phyloP scores from a whole-genome alignment of 2,797 vertebrate species.

The Trichosurus vulpecula region DNA sequence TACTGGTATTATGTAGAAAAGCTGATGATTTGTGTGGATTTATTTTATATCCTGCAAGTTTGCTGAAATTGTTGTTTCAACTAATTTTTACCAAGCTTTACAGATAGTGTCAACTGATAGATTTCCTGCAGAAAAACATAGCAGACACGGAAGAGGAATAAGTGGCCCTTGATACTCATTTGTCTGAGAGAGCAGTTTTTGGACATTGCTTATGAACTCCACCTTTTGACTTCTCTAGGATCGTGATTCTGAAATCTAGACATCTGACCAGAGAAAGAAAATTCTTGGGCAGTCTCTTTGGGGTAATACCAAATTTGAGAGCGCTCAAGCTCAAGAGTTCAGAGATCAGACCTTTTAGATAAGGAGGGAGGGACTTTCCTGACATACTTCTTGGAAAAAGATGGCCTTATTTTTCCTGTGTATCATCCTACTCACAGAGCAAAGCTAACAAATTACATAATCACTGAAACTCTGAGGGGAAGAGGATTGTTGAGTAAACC shows the following conservation, averaged over 20 bases:
- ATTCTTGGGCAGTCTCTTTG: background rate
- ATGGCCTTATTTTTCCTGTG: background rate
- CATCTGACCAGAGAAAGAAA: background rate
- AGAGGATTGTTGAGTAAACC: background rate
- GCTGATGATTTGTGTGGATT: background rate
- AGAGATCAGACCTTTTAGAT: background rate
- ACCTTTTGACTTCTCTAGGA: background rate
- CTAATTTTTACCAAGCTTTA: background rate
- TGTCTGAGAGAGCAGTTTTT: background rate
- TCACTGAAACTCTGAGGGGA: background rate
- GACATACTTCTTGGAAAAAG: background rate
- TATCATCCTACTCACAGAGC: background rate
- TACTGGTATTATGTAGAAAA: background rate
- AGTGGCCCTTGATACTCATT: background rate
- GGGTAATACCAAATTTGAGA: background rate
- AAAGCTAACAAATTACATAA: background rate
- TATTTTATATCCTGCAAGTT: background rate
- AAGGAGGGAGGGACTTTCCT: background rate
- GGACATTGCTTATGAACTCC: background rate
- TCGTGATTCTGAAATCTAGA: background rate
- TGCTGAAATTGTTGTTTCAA: background rate
- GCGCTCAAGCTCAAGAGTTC: background rate
- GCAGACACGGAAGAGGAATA: background rate
- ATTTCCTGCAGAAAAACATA: background rate
- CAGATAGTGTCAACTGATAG: background rate